These are phyloP conservation scores for Rhinophrynus dorsalis DNA, from an alignment of 2,797 vertebrate genomes.

Conservation along the genomic window DNA sequence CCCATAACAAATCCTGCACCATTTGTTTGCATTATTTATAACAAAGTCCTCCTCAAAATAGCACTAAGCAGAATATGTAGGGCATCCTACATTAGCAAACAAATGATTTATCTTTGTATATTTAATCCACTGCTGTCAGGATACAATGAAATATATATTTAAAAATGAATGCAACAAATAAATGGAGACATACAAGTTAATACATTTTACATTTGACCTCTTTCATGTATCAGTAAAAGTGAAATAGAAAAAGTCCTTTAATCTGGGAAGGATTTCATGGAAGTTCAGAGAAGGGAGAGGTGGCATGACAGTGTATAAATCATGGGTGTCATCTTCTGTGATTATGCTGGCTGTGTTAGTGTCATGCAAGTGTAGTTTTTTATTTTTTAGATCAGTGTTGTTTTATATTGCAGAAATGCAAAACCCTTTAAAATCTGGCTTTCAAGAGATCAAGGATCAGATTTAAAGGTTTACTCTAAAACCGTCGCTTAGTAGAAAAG, in stretches of 20 bases:
- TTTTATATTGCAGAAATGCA: too few species aligned
- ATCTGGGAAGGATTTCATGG: slow-evolving; percentile 24
- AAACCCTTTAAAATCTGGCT: too few species aligned
- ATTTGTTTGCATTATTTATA: slow-evolving; percentile 47
- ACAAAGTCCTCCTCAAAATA: slow-evolving; percentile 40
- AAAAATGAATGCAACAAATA: too few species aligned
- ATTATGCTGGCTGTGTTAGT: slow-evolving; percentile 8
- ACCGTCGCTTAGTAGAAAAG: too few species aligned
- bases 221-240: slow-evolving; percentile 35
- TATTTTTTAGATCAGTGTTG: not conserved
- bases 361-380: not conserved
- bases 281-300: not conserved
- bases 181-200: slow-evolving; percentile 20
- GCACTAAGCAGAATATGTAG: slow-evolving; percentile 42
- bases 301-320: slow-evolving; percentile 13
- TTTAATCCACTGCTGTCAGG: slow-evolving; percentile 12
- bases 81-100: slow-evolving; percentile 45
- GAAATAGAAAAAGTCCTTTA: slow-evolving; percentile 13
- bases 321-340: slow-evolving; percentile 18
- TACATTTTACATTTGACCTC: slow-evolving; percentile 41
- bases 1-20: slow-evolving; percentile 22
- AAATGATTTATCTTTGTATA: slow-evolving; percentile 37
- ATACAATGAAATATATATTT: slow-evolving; percentile 18
- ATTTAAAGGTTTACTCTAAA: too few species aligned
- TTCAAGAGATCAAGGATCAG: too few species aligned